Evolutionary conservation across 2,113 vertebrate species (phyloP).

Genomic region (Sisor rabdophorus): DNA sequence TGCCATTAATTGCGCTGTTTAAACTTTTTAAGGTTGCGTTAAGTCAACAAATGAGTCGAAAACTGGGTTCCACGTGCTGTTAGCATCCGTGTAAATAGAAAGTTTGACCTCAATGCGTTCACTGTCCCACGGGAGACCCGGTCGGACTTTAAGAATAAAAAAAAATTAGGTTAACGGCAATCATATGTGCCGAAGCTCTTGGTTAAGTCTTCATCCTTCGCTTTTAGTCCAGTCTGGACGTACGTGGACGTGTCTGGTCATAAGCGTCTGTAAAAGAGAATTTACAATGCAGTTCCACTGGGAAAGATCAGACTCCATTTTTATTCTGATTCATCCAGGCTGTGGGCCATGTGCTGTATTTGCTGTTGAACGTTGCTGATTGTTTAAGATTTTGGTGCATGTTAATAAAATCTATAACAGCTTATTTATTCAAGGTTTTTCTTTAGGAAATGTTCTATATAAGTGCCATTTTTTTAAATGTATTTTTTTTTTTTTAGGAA

Average conservation of each 20-base stretch:
- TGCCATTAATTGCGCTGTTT: no score
- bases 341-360: background rate
- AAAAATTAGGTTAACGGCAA: background rate
- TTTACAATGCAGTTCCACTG: background rate
- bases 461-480: slow-evolving; percentile 4
- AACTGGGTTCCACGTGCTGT: no score
- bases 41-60: no score
- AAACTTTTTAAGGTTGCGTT: slow-evolving; percentile 15
- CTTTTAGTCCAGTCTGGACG: background rate
- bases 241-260: background rate
- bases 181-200: background rate
- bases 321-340: background rate
- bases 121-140: no score
- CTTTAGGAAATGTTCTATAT: background rate
- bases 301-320: background rate
- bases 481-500: background rate
- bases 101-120: no score
- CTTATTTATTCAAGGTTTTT: background rate
- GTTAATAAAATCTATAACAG: slow-evolving; percentile 23
- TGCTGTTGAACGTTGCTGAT: background rate
- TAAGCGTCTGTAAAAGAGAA: background rate
- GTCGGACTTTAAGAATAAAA: no score
- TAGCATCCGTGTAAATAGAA: no score
- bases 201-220: background rate
- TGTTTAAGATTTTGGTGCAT: slow-evolving; percentile 13